These are phyloP conservation scores for Meriones psammophilus DNA, from an alignment of 2,797 vertebrate genomes.

Conservation along the genomic window DNA sequence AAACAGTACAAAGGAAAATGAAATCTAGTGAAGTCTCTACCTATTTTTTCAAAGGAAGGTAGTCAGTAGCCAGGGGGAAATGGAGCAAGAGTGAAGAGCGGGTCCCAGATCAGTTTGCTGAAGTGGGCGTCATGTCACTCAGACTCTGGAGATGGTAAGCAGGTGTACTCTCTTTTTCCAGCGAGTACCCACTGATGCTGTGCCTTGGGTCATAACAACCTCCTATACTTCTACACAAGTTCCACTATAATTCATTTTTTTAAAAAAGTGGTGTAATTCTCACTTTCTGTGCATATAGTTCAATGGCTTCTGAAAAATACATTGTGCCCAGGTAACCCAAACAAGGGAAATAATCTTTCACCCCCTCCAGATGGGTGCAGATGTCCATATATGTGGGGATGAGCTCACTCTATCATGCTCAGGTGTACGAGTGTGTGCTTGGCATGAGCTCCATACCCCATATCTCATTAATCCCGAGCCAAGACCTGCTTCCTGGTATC, in stretches of 20 bases:
- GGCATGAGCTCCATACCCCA: background rate
- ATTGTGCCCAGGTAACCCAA: background rate
- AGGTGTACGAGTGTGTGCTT: background rate
- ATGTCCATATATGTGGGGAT: background rate
- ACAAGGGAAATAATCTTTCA: background rate
- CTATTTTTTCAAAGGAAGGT: background rate
- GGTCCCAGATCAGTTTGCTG: background rate
- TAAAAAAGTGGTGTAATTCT: background rate
- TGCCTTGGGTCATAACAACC: background rate
- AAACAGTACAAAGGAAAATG: background rate
- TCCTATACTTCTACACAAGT: background rate
- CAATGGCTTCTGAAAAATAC: slow-evolving; percentile 30
- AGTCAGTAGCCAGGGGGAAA: background rate
- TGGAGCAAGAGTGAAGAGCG: background rate
- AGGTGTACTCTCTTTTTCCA: background rate
- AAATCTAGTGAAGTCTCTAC: background rate
- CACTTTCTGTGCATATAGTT: background rate
- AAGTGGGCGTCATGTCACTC: background rate
- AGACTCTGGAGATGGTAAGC: too few species aligned
- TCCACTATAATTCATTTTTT: background rate
- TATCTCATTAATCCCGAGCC: background rate
- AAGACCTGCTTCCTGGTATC: background rate
- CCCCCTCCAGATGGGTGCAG: background rate
- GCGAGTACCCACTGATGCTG: background rate
- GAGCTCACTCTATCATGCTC: background rate